Percentiles rank a stretch among this genome's conserved stretches.
phyloP scores from a whole-genome alignment of 2,888 invertebrate species.

The Tetragonula carbonaria region DNA sequence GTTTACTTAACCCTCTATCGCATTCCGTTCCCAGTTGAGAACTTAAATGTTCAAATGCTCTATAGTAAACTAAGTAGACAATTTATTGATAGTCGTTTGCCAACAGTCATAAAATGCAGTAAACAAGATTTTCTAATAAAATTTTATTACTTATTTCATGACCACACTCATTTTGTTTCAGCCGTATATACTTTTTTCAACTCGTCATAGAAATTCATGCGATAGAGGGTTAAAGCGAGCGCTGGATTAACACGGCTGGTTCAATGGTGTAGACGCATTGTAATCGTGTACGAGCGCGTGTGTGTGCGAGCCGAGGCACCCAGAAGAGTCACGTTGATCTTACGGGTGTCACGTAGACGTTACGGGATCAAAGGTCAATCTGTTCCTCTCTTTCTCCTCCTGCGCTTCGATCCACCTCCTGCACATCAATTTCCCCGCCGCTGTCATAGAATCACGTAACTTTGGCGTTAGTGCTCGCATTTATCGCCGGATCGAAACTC shows the following conservation, averaged over 20 bases:
- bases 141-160: no score
- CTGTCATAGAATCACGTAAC: constrained; percentile 49
- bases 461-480: constrained; percentile 50
- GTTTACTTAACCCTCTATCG: no score
- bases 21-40: no score
- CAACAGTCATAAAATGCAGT: no score
- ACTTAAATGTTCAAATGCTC: no score
- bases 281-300: not conserved
- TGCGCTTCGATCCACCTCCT: constrained; percentile 25
- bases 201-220: no score
- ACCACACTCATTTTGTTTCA: no score
- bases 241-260: not conserved
- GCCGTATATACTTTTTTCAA: no score
- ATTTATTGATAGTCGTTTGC: no score
- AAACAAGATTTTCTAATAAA: no score
- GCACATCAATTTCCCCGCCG: constrained; percentile 45
- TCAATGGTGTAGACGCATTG: not conserved
- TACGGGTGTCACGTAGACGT: constrained; percentile 63
- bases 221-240: no score
- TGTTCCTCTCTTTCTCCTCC: constrained; percentile 46
- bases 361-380: constrained; percentile 67
- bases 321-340: constrained; percentile 63
- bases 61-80: no score
- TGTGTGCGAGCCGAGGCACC: constrained; percentile 24
- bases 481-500: constrained; percentile 42